Evolutionary conservation across 2,113 vertebrate genomes (phyloP).

Genomic region (Bubalus kerabau): DNA sequence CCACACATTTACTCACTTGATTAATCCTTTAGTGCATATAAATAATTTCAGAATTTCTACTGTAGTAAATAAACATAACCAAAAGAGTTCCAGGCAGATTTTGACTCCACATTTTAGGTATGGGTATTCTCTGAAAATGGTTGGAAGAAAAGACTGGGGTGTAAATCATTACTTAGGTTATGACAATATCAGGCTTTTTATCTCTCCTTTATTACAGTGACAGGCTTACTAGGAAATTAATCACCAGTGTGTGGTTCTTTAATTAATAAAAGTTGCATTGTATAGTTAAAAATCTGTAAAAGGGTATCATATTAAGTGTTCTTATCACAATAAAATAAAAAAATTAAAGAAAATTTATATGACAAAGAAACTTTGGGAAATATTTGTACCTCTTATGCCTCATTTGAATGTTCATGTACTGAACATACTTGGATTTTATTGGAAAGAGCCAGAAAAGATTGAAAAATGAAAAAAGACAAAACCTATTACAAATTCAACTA

Average conservation of each 20-base stretch:
- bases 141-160: not conserved
- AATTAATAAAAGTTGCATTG: conserved; percentile 2
- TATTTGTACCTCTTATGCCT: not conserved
- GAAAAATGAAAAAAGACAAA: not conserved
- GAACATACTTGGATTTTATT: not conserved
- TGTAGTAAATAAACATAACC: not conserved
- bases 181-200: not conserved
- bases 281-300: not conserved
- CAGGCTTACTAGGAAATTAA: not conserved
- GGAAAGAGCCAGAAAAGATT: not conserved
- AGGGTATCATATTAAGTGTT: not conserved
- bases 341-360: not conserved
- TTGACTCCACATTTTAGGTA: not conserved
- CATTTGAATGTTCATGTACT: not conserved
- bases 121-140: not conserved
- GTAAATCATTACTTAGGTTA: not conserved
- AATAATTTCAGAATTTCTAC: not conserved
- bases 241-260: not conserved
- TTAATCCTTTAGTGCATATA: not conserved
- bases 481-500: not conserved
- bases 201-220: not conserved
- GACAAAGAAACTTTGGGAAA: conserved; percentile 2
- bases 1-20: not conserved
- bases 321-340: not conserved
- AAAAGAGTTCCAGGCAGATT: conserved; percentile 9